Base-by-base conservation (phyloP, 92 coral and sea anemone genomes). In the Siderastrea radians region DNA sequence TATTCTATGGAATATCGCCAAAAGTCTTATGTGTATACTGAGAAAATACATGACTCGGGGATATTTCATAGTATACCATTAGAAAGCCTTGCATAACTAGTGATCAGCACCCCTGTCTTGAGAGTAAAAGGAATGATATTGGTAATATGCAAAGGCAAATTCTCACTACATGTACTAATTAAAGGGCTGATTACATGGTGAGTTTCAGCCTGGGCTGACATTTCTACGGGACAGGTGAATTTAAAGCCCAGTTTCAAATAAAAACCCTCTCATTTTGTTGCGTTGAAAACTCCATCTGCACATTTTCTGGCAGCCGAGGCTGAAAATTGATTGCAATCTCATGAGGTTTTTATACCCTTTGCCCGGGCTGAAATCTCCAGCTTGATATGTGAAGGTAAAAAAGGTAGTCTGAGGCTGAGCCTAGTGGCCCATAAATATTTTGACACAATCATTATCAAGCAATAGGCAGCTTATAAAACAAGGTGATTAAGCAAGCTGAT, bases 171-270 rank as follows among this genome's bases (percentile, higher is more conserved):
- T 77, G 81, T 55, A 47, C 81, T 77, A 77, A 77, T n/a, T n/a
- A n/a, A n/a, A 7, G 71, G 71, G 69, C 83, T 78, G 83, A 78
- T 78, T 78, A 78, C 83, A 78, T 78, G 83, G 83, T 78, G 83
- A 78, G 71, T 6, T 59, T 59, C 71, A 5, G 71, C 71, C 83
- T 59, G 71, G 71, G 71, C 83, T 77, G 12, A 77, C 49, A 60
- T 60, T 60, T 60, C 65, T 60, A n/a, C n/a, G n/a, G n/a, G n/a
- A n/a, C n/a, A n/a, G n/a, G n/a, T n/a, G n/a, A n/a, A 60, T 60
- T 63, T 63, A 16, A 63, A 63, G 68, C 68, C 43, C 68, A 63
- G 68, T 63, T 63, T 63, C 68, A 63, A 63, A 2, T 16, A 63
- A 63, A 63, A 63, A 63, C 68, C 68, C 68, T 63, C 68, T 63